These are phyloP conservation scores for Otis tarda DNA, from an alignment of 2,113 vertebrate species.

Conservation along the genomic window DNA sequence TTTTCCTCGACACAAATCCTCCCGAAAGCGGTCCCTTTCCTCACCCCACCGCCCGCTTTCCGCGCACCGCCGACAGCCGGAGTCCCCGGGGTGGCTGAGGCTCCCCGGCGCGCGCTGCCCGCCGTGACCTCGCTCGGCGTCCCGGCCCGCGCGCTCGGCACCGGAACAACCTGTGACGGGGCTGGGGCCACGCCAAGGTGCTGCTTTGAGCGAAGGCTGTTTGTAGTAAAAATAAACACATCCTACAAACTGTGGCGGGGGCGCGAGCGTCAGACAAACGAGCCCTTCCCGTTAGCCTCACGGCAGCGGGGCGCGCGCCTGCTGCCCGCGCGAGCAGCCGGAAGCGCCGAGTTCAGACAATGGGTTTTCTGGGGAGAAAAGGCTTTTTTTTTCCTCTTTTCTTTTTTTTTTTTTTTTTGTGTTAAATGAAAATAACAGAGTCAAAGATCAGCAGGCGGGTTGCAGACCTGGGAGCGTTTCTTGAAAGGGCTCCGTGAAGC, in stretches of 20 bases:
- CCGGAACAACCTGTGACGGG: background rate
- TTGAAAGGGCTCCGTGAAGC: background rate
- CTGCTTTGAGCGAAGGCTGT: background rate
- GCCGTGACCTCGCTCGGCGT: background rate
- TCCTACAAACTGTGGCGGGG: background rate
- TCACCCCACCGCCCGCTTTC: background rate
- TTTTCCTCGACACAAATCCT: constrained; percentile 2
- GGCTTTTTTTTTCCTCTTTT: accelerated
- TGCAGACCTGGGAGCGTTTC: background rate
- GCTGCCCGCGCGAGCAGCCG: background rate
- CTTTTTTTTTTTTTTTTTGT: background rate
- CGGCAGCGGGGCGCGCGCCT: background rate
- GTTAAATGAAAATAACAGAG: background rate
- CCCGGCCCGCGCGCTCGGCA: background rate
- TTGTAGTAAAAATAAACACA: background rate
- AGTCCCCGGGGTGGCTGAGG: background rate
- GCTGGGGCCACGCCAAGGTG: background rate
- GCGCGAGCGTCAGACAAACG: background rate
- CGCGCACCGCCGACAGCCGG: background rate
- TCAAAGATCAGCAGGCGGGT: background rate
- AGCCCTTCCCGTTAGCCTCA: background rate
- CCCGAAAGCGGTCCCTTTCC: background rate
- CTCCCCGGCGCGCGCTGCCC: background rate
- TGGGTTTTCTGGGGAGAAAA: background rate
- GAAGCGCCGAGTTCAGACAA: background rate